Evolutionary conservation across 2,113 vertebrate genomes (phyloP).

Genomic region (Aegithalos caudatus): DNA sequence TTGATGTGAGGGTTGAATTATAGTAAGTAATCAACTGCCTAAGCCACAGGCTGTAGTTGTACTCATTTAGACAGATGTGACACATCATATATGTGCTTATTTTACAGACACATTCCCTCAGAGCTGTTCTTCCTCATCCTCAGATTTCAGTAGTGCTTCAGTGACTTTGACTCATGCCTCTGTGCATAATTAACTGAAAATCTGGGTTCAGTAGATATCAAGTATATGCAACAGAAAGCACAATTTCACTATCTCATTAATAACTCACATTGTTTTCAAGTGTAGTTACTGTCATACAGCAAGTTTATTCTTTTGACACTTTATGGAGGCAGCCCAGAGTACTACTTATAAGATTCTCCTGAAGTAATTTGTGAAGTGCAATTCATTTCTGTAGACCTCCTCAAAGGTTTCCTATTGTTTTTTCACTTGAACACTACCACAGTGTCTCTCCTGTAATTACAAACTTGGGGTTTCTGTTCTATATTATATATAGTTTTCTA

Average conservation of each 20-base stretch:
- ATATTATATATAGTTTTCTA: not conserved
- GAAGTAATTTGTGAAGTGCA: not conserved
- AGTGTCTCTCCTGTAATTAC: not conserved
- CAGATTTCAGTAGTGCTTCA: not conserved
- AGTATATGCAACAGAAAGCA: not conserved
- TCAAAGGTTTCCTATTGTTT: not conserved
- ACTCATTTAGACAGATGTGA: not conserved
- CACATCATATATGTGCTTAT: not conserved
- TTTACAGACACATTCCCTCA: not conserved
- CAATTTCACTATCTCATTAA: not conserved
- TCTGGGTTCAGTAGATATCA: not conserved
- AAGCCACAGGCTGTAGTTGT: not conserved
- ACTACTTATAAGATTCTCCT: not conserved
- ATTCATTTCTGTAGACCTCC: not conserved
- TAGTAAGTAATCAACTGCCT: not conserved
- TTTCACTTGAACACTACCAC: not conserved
- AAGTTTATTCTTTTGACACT: not conserved
- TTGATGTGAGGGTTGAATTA: not conserved
- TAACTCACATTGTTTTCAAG: not conserved
- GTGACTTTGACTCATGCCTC: not conserved
- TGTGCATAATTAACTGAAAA: not conserved
- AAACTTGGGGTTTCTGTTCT: not conserved
- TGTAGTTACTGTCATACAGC: not conserved
- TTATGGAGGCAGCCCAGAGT: not conserved
- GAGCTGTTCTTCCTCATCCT: not conserved